phyloP scores from a whole-genome alignment of 2,113 vertebrate genomes.

The Scolopax mira region DNA sequence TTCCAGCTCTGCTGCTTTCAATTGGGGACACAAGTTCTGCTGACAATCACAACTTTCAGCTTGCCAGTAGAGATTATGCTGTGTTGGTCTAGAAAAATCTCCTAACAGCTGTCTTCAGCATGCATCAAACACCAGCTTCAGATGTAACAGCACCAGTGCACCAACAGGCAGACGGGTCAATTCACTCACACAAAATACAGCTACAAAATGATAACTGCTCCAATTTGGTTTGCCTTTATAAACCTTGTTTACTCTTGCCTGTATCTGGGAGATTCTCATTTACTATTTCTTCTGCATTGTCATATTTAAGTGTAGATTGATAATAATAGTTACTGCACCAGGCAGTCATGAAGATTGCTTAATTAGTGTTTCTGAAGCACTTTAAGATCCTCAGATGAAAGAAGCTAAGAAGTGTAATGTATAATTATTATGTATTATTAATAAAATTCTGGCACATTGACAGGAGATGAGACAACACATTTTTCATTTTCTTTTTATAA shows the following conservation, averaged over 20 bases:
- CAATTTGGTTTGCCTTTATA: background rate
- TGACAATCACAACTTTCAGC: background rate
- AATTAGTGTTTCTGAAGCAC: slow-evolving; percentile 49
- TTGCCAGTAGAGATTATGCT: background rate
- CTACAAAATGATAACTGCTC: background rate
- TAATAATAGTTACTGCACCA: slow-evolving; percentile 28
- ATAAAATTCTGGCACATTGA: slow-evolving; percentile 49
- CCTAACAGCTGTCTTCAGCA: background rate
- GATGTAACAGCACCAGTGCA: rapidly evolving
- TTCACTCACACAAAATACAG: background rate
- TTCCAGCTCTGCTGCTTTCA: background rate
- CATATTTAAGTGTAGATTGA: slow-evolving; percentile 16
- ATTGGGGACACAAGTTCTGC: background rate
- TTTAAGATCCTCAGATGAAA: slow-evolving; percentile 50
- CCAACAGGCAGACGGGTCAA: background rate
- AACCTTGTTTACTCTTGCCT: background rate
- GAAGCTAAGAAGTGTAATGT: background rate
- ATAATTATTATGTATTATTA: slow-evolving; percentile 64
- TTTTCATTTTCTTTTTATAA: background rate
- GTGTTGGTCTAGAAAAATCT: background rate
- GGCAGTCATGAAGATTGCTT: slow-evolving; percentile 23
- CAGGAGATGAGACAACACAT: background rate
- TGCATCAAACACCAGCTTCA: background rate
- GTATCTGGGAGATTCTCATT: background rate
- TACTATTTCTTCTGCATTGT: slow-evolving; percentile 4